These are phyloP conservation scores for Sarcophaga caerulescens DNA, from an alignment of 2,888 invertebrate genomes.

Conservation along the genomic window DNA sequence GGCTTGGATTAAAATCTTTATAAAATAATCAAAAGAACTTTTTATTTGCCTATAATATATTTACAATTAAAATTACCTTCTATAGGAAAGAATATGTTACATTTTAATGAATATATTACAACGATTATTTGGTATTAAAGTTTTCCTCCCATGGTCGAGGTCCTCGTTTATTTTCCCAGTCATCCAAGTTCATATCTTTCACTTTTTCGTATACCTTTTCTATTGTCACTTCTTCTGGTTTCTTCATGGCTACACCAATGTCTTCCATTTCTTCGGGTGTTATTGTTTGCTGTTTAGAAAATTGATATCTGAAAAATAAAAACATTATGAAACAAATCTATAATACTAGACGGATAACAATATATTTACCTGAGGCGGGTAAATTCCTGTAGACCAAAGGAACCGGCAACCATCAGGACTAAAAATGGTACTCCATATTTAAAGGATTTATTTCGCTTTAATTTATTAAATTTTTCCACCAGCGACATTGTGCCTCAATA, in stretches of 20 bases:
- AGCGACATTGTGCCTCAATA: conserved; percentile 72
- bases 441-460: conserved; percentile 78
- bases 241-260: conserved; percentile 86
- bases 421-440: conserved; percentile 89
- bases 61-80: background rate
- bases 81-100: background rate
- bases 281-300: conserved; percentile 83
- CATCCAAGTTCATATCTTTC: conserved; percentile 87
- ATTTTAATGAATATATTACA: background rate
- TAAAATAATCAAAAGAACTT: no score
- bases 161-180: conserved; percentile 93
- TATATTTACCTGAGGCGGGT: conserved; percentile 85
- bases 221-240: conserved; percentile 86
- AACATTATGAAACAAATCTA: background rate
- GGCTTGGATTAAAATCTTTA: no score
- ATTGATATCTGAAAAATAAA: conserved; percentile 82
- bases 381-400: conserved; percentile 89
- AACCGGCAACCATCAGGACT: conserved; percentile 88
- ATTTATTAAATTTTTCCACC: conserved; percentile 71
- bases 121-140: conserved; percentile 22
- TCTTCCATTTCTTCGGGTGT: conserved; percentile 86
- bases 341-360: conserved; percentile 13
- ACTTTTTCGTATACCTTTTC: conserved; percentile 89
- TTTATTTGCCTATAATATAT: background rate
- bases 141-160: conserved; percentile 91